Percentiles rank a stretch among this genome's conserved stretches.
Evolutionary conservation across 1,140 invertebrate genomes (phyloP).

Genomic region (Macrocentrus cingulum): DNA sequence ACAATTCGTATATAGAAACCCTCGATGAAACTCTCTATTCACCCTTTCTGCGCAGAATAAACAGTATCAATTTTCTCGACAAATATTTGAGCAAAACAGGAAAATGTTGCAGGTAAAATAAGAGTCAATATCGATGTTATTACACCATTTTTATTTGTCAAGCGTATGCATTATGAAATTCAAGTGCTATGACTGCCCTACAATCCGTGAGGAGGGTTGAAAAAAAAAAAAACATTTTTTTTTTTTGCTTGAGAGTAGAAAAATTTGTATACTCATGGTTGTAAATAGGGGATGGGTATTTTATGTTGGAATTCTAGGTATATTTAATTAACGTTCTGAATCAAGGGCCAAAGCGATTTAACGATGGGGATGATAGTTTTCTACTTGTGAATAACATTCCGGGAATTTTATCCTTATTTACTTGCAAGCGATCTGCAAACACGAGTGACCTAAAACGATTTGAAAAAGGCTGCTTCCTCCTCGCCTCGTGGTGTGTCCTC

Average conservation of each 20-base stretch:
- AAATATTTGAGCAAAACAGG: conserved; percentile 1
- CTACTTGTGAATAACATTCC: not conserved
- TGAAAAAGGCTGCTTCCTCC: not conserved
- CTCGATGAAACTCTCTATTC: not conserved
- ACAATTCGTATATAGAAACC: not conserved
- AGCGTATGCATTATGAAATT: not conserved
- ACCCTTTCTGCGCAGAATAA: not conserved
- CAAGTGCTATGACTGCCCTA: too few relatives aligned
- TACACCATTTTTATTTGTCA: not conserved
- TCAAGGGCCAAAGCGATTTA: not conserved
- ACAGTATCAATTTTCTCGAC: conserved; percentile 1
- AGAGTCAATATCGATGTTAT: not conserved
- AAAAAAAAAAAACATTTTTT: too few relatives aligned
- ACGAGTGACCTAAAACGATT: conserved; percentile 7
- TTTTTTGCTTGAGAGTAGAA: too few relatives aligned
- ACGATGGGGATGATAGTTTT: not conserved
- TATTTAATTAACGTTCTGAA: not conserved
- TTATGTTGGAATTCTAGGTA: not conserved
- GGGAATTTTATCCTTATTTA: not conserved
- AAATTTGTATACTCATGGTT: too few relatives aligned
- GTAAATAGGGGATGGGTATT: not conserved
- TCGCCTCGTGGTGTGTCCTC: not conserved
- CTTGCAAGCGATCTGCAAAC: not conserved
- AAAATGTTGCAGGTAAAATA: not conserved
- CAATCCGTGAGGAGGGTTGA: too few relatives aligned